Evolutionary conservation across 2,113 vertebrate species (phyloP).

Genomic region (Platanista minor): DNA sequence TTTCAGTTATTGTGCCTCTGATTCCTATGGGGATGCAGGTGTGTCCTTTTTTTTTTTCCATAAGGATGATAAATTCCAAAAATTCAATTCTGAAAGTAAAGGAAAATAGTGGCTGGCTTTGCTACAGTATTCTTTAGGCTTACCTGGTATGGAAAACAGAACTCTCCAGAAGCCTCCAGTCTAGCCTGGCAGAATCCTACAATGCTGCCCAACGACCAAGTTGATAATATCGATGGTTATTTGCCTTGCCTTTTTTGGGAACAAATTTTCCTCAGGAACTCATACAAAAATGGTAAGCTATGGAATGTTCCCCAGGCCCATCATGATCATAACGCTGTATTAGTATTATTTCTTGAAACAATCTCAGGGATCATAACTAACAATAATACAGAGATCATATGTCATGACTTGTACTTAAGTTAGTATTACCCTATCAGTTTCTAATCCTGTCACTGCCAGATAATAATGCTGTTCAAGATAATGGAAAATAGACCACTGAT

Average conservation of each 20-base stretch:
- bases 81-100: background rate
- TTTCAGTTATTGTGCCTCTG: background rate
- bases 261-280: background rate
- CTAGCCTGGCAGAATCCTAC: background rate
- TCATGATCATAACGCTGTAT: background rate
- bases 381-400: background rate
- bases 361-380: background rate
- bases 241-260: background rate
- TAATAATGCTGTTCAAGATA: background rate
- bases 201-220: background rate
- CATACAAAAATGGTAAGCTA: background rate
- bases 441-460: background rate
- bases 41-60: background rate
- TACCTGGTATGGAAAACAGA: background rate
- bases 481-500: background rate
- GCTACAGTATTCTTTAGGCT: background rate
- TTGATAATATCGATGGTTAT: background rate
- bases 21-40: background rate
- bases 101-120: background rate
- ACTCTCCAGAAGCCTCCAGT: background rate
- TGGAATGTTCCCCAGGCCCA: background rate
- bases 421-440: background rate
- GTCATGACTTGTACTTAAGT: background rate
- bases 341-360: background rate
- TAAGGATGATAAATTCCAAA: background rate